Evolutionary conservation across 1,140 invertebrate species (phyloP).

Genomic region (Trichonephila clavipes): DNA sequence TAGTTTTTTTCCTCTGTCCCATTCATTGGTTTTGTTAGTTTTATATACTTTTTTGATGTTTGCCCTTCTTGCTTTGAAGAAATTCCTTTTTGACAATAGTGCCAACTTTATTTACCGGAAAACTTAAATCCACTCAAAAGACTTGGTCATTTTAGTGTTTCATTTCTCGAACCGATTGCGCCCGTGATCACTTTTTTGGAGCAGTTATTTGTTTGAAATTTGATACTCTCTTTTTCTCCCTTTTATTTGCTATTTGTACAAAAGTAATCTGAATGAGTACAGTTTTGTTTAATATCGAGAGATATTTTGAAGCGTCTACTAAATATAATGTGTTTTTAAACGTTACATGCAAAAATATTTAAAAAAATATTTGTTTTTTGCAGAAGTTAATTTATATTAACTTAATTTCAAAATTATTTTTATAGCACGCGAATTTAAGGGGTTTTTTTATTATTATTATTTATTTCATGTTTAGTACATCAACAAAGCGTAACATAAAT

Average conservation of each 20-base stretch:
- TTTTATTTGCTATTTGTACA: background rate
- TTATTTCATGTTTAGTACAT: too few species aligned
- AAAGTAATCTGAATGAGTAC: background rate
- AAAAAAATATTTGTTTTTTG: too few species aligned
- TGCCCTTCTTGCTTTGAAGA: background rate
- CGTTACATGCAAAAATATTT: too few species aligned
- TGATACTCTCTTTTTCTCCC: background rate
- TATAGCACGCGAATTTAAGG: too few species aligned
- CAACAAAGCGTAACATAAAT: too few species aligned
- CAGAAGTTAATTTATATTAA: too few species aligned
- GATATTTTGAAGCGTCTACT: too few species aligned
- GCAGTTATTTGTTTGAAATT: background rate
- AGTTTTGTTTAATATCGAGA: too few species aligned
- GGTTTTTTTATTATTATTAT: too few species aligned
- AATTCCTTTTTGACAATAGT: slow-evolving; percentile 28
- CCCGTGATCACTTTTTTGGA: background rate
- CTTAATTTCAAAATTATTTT: too few species aligned
- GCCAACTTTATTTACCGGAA: slow-evolving; percentile 19
- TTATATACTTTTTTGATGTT: background rate
- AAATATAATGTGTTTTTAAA: too few species aligned
- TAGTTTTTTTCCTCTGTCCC: background rate
- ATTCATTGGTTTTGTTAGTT: background rate
- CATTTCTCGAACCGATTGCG: slow-evolving; percentile 28
- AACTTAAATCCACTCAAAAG: slow-evolving; percentile 7
- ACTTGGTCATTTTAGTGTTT: slow-evolving; percentile 35